phyloP scores from a whole-genome alignment of 2,888 invertebrate species.

The Pammene fasciana region DNA sequence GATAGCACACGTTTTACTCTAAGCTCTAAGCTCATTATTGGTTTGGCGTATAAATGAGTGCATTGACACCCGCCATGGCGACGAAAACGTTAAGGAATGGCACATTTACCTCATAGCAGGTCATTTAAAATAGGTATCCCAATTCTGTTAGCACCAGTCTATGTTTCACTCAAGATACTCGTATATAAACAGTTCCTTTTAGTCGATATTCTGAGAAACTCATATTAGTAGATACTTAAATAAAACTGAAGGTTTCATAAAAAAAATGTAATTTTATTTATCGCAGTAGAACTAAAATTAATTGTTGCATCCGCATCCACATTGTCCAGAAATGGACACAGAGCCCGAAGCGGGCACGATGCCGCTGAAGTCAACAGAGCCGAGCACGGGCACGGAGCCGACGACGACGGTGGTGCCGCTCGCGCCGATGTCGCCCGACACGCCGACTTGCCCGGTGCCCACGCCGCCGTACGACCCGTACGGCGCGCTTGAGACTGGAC shows the following conservation, averaged over 20 bases:
- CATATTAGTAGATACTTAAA: not conserved
- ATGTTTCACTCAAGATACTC: too few species aligned
- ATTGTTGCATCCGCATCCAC: conserved; percentile 33
- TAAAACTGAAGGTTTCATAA: not conserved
- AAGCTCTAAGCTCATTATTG: too few species aligned
- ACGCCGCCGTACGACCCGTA: conserved; percentile 28
- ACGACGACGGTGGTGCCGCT: conserved; percentile 29
- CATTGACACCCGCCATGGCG: too few species aligned
- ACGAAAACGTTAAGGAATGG: too few species aligned
- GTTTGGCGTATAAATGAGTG: too few species aligned
- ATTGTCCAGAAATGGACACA: conserved; percentile 40
- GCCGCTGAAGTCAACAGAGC: conserved; percentile 30
- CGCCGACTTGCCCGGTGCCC: conserved; percentile 28
- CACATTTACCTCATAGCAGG: too few species aligned
- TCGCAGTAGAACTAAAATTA: not conserved
- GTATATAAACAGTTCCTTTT: too few species aligned
- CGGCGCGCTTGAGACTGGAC: not conserved
- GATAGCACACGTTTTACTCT: too few species aligned
- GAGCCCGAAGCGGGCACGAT: conserved; percentile 17
- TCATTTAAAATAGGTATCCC: too few species aligned
- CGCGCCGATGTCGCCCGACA: conserved; percentile 14
- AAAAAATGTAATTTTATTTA: not conserved
- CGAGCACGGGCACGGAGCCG: conserved; percentile 32
- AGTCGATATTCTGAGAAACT: not conserved
- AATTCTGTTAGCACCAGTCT: too few species aligned